A percentile compares a stretch with the other conserved stretches of the same genome.
These are phyloP conservation scores for Florisuga fusca DNA, from an alignment of 2,797 vertebrate genomes.

Conservation along the genomic window DNA sequence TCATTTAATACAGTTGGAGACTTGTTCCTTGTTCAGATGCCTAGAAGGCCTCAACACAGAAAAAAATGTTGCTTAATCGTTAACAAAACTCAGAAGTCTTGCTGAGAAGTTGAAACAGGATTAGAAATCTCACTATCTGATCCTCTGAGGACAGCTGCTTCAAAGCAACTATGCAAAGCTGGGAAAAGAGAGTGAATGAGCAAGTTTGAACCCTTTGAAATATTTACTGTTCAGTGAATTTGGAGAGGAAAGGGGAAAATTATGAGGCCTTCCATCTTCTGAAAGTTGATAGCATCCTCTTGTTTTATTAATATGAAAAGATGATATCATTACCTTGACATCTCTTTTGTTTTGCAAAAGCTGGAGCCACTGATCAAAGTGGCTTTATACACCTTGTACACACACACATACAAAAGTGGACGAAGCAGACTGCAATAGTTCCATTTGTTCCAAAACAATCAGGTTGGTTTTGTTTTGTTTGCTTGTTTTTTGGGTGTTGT, in stretches of 20 bases:
- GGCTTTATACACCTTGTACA: not conserved
- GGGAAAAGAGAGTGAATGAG: not conserved
- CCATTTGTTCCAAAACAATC: not conserved
- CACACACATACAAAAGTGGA: not conserved
- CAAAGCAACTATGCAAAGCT: conserved; percentile 42
- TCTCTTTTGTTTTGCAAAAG: not conserved
- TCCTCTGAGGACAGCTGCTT: conserved; percentile 43
- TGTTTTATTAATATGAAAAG: conserved; percentile 23
- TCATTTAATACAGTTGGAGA: not conserved
- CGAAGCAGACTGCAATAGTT: not conserved
- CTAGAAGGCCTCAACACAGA: conserved; percentile 1
- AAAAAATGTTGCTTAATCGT: conserved; percentile 38
- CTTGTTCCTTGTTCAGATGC: not conserved
- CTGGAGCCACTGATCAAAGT: not conserved
- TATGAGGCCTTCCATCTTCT: not conserved
- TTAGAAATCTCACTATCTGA: conserved; percentile 47
- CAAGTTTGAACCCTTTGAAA: conserved; percentile 22
- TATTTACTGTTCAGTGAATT: conserved; percentile 17
- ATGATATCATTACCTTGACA: not conserved
- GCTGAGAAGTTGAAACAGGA: conserved; percentile 48
- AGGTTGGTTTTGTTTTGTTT: not conserved
- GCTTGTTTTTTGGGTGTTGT: too few species aligned
- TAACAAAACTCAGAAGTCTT: conserved; percentile 63
- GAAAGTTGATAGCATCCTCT: not conserved
- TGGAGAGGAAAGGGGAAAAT: not conserved